These are phyloP conservation scores for Zosterops borbonicus DNA, from an alignment of 2,113 vertebrate species.

Conservation along the genomic window DNA sequence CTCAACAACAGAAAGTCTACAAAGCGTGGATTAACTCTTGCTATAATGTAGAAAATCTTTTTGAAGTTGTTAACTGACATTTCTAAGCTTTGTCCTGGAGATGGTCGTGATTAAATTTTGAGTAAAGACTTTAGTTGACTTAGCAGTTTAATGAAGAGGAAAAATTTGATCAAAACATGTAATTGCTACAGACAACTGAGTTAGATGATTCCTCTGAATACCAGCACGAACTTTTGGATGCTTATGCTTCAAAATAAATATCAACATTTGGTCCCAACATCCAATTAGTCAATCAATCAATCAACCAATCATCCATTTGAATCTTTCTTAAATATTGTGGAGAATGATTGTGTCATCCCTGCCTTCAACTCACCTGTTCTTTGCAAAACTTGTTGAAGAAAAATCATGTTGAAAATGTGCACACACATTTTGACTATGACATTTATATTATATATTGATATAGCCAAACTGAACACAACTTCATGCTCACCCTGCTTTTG, in stretches of 20 bases:
- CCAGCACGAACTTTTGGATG: background rate
- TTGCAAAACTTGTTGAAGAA: background rate
- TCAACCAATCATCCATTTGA: background rate
- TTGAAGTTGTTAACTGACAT: background rate
- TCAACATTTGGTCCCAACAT: background rate
- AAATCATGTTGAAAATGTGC: background rate
- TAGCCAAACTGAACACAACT: background rate
- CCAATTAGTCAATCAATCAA: background rate
- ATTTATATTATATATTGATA: background rate
- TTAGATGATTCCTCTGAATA: background rate
- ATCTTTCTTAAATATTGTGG: background rate
- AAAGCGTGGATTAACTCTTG: background rate
- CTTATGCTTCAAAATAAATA: background rate
- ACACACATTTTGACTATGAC: background rate
- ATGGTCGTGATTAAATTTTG: background rate
- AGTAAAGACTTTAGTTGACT: background rate
- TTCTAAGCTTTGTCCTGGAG: background rate
- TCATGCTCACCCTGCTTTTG: background rate
- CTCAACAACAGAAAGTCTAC: background rate
- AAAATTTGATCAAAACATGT: background rate
- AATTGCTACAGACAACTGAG: background rate
- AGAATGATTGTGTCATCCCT: background rate
- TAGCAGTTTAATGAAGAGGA: background rate
- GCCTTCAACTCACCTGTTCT: background rate
- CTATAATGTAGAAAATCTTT: background rate